phyloP scores from a whole-genome alignment of 2,797 vertebrate species.

The Oreortyx pictus region DNA sequence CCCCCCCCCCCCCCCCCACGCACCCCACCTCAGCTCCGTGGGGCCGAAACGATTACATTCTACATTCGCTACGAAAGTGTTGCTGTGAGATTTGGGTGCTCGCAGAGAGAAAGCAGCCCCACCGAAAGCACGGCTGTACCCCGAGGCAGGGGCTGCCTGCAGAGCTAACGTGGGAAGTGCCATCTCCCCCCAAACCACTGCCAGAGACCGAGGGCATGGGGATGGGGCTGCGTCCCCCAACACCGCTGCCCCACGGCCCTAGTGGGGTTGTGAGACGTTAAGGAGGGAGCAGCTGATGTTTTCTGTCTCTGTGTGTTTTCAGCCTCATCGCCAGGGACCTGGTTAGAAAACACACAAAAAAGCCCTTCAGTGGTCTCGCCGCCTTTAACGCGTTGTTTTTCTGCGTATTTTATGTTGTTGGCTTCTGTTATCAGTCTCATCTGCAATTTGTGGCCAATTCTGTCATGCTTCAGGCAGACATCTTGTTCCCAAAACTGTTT shows the following conservation, averaged over 20 bases:
- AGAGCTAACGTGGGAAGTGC: not conserved
- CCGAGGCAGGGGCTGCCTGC: not conserved
- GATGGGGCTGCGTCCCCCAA: not conserved
- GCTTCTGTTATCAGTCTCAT: slow-evolving; percentile 84
- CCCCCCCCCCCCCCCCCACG: not conserved
- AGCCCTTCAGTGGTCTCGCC: slow-evolving; percentile 78
- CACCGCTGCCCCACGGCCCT: not conserved
- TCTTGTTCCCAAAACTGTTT: slow-evolving; percentile 82
- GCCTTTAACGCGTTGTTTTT: slow-evolving; percentile 80
- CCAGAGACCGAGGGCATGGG: not conserved
- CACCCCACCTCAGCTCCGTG: not conserved
- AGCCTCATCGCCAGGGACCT: slow-evolving; percentile 65
- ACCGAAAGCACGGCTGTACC: too few species aligned
- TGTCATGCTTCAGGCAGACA: slow-evolving; percentile 80
- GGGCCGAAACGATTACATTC: not conserved
- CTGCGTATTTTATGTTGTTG: slow-evolving; percentile 81
- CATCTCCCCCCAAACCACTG: not conserved
- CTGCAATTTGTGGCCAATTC: slow-evolving; percentile 84
- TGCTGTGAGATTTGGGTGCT: not conserved
- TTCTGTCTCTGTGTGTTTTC: slow-evolving; percentile 67
- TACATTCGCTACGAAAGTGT: not conserved
- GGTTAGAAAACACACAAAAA: slow-evolving; percentile 52
- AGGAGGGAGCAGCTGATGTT: not conserved
- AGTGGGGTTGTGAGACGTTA: slow-evolving; percentile 45
- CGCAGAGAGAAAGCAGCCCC: not conserved